Conservation (phyloP, 2,888 invertebrate genomes). For the Thelaira solivaga region DNA sequence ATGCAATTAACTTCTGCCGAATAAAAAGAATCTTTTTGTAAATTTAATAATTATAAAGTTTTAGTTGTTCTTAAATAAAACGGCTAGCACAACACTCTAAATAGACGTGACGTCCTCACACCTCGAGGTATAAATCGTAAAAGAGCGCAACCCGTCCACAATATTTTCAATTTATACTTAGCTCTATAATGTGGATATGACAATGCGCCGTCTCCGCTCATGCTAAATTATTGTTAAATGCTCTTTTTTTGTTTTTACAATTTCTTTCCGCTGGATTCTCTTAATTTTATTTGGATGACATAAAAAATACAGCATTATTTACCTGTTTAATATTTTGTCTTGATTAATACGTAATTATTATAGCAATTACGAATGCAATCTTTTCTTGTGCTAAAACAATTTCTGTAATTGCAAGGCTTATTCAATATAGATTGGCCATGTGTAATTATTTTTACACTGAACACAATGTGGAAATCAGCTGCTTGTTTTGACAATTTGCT, state of each 20-base stretch:
- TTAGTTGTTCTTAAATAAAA: conserved; percentile 35
- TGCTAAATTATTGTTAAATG: not conserved
- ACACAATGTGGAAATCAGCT: conserved; percentile 56
- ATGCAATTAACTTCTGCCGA: conserved; percentile 21
- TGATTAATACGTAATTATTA: too few species aligned
- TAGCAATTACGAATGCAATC: too few species aligned
- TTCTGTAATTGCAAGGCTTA: conserved; percentile 40
- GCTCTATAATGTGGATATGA: conserved; percentile 1
- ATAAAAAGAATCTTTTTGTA: conserved; percentile 1
- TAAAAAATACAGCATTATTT: not conserved
- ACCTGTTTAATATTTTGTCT: conserved; percentile 7
- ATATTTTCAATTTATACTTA: conserved; percentile 57
- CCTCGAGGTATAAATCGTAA: conserved; percentile 68
- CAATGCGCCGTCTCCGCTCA: conserved; percentile 57
- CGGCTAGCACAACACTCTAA: conserved; percentile 56
- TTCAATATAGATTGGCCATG: too few species aligned
- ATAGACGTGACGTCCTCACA: conserved; percentile 68
- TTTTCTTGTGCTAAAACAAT: conserved; percentile 52
- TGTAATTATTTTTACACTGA: conserved; percentile 36
- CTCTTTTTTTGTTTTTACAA: not conserved
- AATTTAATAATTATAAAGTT: conserved; percentile 27
- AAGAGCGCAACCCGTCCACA: conserved; percentile 68
- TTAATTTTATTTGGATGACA: not conserved
- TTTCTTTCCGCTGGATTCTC: not conserved
- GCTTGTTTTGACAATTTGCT: conserved; percentile 12